These are phyloP conservation scores for Odontamblyopus rebecca DNA, from an alignment of 2,797 vertebrate species.

Conservation along the genomic window DNA sequence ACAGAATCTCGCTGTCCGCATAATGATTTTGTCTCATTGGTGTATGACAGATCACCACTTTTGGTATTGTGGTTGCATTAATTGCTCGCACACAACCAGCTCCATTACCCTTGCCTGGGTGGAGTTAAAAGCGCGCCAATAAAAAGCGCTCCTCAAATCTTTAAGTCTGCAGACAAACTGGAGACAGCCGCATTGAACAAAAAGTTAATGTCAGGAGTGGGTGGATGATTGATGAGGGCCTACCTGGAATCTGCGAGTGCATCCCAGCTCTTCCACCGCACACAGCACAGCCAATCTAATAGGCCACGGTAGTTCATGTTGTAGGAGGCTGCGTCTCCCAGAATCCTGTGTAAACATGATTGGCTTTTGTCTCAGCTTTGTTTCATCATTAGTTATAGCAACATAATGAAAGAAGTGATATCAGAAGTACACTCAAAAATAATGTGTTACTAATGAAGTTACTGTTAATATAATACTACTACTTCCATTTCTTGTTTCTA, in stretches of 20 bases:
- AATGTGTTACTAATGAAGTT: too few species aligned
- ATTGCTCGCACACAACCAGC: constrained; percentile 77
- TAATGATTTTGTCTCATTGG: constrained; percentile 82
- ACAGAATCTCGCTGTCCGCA: constrained; percentile 67
- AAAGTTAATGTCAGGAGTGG: constrained; percentile 80
- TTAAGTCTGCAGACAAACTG: constrained; percentile 81
- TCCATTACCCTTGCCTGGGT: constrained; percentile 82
- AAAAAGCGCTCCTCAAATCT: constrained; percentile 81
- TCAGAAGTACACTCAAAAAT: too few species aligned
- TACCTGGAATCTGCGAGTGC: constrained; percentile 71
- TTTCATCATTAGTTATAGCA: neutral
- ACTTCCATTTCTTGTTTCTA: neutral
- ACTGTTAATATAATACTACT: too few species aligned
- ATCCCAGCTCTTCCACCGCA: constrained; percentile 38
- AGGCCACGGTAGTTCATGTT: constrained; percentile 28
- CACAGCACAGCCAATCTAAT: constrained; percentile 32
- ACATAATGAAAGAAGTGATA: too few species aligned
- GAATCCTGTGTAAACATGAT: neutral
- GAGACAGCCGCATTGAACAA: constrained; percentile 83
- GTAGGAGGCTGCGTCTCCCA: neutral
- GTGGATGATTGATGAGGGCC: constrained; percentile 75
- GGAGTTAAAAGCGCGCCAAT: constrained; percentile 80
- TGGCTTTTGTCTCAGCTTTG: neutral
- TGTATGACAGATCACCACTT: constrained; percentile 85
- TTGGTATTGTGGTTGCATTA: constrained; percentile 83